Conservation (phyloP, 2,113 vertebrate genomes). For the Zosterops borbonicus region DNA sequence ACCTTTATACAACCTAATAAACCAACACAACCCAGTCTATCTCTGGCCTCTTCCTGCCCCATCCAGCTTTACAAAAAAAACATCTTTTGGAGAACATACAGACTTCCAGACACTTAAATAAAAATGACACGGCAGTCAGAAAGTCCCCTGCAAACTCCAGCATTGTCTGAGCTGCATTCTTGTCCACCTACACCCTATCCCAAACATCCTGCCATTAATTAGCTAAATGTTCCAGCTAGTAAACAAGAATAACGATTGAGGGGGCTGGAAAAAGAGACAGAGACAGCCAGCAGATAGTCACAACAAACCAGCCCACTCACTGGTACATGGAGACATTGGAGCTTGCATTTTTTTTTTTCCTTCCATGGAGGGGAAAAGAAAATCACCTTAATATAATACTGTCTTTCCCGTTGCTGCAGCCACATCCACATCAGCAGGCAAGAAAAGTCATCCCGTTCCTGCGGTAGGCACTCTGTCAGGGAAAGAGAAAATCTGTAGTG, state of each 20-base stretch:
- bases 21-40: not conserved
- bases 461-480: conserved; percentile 84
- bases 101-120: conserved; percentile 37
- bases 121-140: conserved; percentile 35
- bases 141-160: conserved; percentile 64
- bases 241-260: conserved; percentile 74
- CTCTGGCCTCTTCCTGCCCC: conserved; percentile 17
- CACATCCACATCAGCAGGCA: conserved; percentile 82
- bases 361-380: conserved; percentile 26
- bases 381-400: conserved; percentile 69
- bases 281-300: conserved; percentile 71
- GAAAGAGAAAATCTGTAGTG: conserved; percentile 75
- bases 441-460: conserved; percentile 90
- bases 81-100: not conserved
- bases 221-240: conserved; percentile 72
- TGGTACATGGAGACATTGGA: conserved; percentile 11
- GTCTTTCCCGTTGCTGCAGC: conserved; percentile 53
- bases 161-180: conserved; percentile 72
- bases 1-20: not conserved
- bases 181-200: conserved; percentile 77
- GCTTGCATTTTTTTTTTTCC: conserved; percentile 51
- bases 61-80: not conserved
- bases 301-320: conserved; percentile 71
- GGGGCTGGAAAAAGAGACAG: conserved; percentile 71
- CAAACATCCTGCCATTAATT: conserved; percentile 85